phyloP scores from a whole-genome alignment of 2,888 invertebrate species.

The Timema cristinae region DNA sequence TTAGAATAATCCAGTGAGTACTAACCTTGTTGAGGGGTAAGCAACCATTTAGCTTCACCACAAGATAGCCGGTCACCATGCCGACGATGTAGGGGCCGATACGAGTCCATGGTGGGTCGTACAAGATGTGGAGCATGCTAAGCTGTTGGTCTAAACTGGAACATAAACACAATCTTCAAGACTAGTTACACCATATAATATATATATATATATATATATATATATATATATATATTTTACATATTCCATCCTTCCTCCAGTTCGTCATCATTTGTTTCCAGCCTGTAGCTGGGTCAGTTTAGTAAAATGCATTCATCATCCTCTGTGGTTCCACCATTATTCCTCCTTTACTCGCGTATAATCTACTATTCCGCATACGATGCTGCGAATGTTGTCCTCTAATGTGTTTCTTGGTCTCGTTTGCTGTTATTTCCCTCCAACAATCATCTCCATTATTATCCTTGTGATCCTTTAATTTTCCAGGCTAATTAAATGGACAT shows the following conservation, averaged over 20 bases:
- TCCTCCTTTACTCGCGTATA: too few species aligned
- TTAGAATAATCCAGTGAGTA: conserved; percentile 17
- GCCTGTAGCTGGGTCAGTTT: too few species aligned
- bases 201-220: conserved; percentile 11
- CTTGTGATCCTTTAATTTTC: too few species aligned
- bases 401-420: too few species aligned
- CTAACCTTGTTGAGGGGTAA: conserved; percentile 38
- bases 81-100: conserved; percentile 51
- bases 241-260: not conserved
- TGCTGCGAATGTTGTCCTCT: too few species aligned
- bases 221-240: conserved; percentile 9
- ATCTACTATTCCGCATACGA: too few species aligned
- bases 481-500: too few species aligned
- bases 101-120: conserved; percentile 51
- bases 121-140: conserved; percentile 43
- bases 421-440: too few species aligned
- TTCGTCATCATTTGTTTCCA: too few species aligned
- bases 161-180: conserved; percentile 17
- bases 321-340: too few species aligned
- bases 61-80: conserved; percentile 47
- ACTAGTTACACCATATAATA: conserved; percentile 3
- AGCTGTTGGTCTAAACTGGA: conserved; percentile 46
- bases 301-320: too few species aligned
- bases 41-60: conserved; percentile 40
- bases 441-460: too few species aligned